Evolutionary conservation across 1,140 invertebrate species (phyloP), one percentile per base, ranked within the genome.

Genomic region (Hypothenemus hampei): DNA sequence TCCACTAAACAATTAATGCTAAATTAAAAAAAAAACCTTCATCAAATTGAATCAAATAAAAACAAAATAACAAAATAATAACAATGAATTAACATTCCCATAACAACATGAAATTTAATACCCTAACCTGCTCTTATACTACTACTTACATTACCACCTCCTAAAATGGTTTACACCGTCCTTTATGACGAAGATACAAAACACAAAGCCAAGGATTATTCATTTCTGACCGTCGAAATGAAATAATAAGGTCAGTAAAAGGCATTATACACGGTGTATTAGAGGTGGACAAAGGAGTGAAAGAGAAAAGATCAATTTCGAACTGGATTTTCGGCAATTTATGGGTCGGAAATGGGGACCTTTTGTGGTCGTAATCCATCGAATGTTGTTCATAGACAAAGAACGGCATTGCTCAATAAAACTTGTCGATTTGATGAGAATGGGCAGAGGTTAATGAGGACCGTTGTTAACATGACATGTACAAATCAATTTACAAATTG

Each of bases 201-300:
- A 43, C 40, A 43, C 22, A 43, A 23, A 19, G 20, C 29, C n/a
- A n/a, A n/a, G 29, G 29, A 48, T 48, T 48, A 48, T 48, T 35
- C 45, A 48, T 39, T 24, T 50, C 20, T n/a, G 21, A 50, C 33
- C 21, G 37, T 11, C 49, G 16, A 41, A 43, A 51, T 29, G 22
- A 41, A 51, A 51, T 51, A 51, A 51, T 51, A 18, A 51, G 43
- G 24, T 37, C 37, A 24, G 22, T 51, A 51, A 51, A 51, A 29
- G 37, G 49, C n/a, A 51, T 51, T 51, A 51, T 31, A 21, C n/a
- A n/a, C 36, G 49, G 23, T 51, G 26, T 51, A 49, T 49, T 49
- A 16, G 29, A 43, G n/a, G 37, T 51, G 26, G 37, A 41, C 49
- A 24, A 41, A 21, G 33, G 4, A n/a, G 39, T n/a, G n/a, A n/a